Evolutionary conservation across 1,140 invertebrate genomes (phyloP), one percentile per base, ranked within the genome.

Genomic region (Bathynomus jamesi): DNA sequence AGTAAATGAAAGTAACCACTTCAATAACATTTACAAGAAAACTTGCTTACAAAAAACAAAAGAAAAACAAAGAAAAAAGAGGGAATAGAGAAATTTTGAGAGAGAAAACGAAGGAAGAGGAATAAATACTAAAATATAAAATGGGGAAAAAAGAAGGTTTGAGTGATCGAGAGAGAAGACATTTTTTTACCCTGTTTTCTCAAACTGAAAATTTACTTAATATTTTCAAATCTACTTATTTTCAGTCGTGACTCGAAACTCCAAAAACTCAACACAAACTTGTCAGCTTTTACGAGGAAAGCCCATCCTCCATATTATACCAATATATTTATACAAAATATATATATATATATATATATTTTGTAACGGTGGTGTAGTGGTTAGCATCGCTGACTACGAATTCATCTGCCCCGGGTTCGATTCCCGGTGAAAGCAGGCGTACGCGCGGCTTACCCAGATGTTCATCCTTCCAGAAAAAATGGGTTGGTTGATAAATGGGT

Each of bases 261-360:
- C 21, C 13, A 53, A 40, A 53, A 53, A 53, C 40, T 53, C 40
- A 53, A 53, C 13, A 53, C 5, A 11, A 53, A 53, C 21, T 53
- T 53, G 13, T 53, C 40, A 53, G 13, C 21, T 53, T 17, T 53
- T 53, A 1, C n/a, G n/a, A n/a, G n/a, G n/a, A n/a, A n/a, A n/a
- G n/a, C n/a, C 13, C 40, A 53, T 21, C 13, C 40, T 17, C 40
- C 40, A 3, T 53, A 53, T 53, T 53, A 53, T 53, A 53, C 21
- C 13, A 17, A 53, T 53, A 53, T 53, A 53, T 53, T 17, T 53
- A 53, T 53, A 53, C 21, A 53, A n/a, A 17, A 53, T 53, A 53
- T 53, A 53, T 53, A 53, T 53, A 53, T 53, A 53, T 53, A 53
- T 53, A 53, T 53, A 53, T 53, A 53, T 53, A 53, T 53, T n/a